Conservation (phyloP, 2,888 invertebrate species). For the Pachymerium ferrugineum region DNA sequence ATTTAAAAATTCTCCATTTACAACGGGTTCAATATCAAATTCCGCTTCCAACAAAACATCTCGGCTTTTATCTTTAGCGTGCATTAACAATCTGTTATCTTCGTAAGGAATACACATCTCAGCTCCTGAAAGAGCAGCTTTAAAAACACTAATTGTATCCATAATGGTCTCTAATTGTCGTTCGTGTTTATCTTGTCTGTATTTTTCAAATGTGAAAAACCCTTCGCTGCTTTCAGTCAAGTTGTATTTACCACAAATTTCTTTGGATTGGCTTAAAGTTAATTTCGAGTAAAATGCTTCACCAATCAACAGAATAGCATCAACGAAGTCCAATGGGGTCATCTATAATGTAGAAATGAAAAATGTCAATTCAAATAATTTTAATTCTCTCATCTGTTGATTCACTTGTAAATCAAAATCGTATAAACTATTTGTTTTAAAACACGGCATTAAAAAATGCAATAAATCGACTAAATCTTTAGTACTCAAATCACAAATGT, state of each 20-base stretch:
- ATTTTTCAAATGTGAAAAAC: no score
- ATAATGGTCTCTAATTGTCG: no score
- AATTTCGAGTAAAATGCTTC: not conserved
- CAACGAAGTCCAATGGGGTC: not conserved
- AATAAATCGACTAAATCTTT: not conserved
- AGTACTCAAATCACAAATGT: not conserved
- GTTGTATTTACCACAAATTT: not conserved
- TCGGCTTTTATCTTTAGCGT: not conserved
- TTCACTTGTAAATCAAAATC: not conserved
- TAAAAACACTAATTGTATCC: no score
- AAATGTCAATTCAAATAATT: no score
- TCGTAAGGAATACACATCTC: not conserved
- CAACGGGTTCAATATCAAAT: not conserved
- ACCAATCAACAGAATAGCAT: not conserved
- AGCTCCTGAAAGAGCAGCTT: no score
- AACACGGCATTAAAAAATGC: not conserved
- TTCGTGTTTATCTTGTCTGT: no score
- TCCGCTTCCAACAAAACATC: not conserved
- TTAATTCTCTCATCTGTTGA: no score
- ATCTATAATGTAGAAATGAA: not conserved
- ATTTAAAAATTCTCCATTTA: not conserved
- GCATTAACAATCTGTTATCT: not conserved
- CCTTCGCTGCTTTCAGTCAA: not conserved
- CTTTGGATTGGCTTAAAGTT: not conserved
- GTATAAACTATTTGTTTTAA: not conserved